phyloP scores from a whole-genome alignment of 2,113 vertebrate genomes.

The Trichomycterus rosablanca region DNA sequence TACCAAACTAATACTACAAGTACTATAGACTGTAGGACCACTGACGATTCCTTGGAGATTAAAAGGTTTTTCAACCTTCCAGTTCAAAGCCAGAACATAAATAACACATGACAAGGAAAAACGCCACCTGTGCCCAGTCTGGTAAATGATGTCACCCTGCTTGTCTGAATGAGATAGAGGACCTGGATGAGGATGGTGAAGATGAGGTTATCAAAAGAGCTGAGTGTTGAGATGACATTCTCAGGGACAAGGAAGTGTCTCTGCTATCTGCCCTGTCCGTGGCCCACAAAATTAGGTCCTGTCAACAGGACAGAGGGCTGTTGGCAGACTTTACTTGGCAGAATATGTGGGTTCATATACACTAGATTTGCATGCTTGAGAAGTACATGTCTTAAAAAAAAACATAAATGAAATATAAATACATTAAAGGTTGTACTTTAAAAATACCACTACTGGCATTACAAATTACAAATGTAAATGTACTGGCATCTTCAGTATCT shows the following conservation, averaged over 20 bases:
- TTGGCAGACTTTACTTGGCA: neutral
- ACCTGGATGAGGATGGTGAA: constrained; percentile 32
- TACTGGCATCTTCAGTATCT: too few species aligned
- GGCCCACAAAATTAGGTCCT: constrained; percentile 41
- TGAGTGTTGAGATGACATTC: constrained; percentile 54
- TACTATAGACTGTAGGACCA: too few species aligned
- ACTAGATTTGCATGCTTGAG: constrained; percentile 1
- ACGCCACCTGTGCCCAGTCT: too few species aligned
- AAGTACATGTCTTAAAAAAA: neutral
- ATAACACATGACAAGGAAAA: too few species aligned
- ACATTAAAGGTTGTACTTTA: too few species aligned
- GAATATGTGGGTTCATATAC: neutral
- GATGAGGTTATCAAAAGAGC: constrained; percentile 53
- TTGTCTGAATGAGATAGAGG: constrained; percentile 24
- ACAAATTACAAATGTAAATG: too few species aligned
- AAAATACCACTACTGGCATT: too few species aligned
- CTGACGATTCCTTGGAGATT: too few species aligned
- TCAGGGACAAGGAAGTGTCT: constrained; percentile 50
- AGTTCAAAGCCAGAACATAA: too few species aligned
- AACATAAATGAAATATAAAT: too few species aligned
- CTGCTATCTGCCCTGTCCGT: constrained; percentile 33
- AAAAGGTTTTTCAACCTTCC: too few species aligned
- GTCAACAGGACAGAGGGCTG: constrained; percentile 31
- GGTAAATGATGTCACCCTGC: constrained; percentile 51
- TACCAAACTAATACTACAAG: too few species aligned